A percentile compares a stretch with the other conserved stretches of the same genome.
phyloP scores from a whole-genome alignment of 23 tunicate species.

The Halocynthia aurantium region DNA sequence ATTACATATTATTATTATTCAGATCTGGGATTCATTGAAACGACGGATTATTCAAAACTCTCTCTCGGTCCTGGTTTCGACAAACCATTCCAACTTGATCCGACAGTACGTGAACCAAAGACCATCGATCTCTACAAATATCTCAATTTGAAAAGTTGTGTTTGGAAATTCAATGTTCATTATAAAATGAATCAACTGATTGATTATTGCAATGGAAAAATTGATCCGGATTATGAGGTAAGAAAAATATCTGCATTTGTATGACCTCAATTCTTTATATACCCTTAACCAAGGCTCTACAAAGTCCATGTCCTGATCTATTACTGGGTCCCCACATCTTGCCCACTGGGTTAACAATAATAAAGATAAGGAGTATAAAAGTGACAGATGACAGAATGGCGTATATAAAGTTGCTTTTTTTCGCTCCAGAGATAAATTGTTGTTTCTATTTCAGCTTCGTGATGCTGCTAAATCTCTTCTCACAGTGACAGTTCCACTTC shows the following conservation, averaged over 20 bases:
- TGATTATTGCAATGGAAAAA: constrained; percentile 82
- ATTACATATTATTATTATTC: background rate
- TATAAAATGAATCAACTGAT: constrained; percentile 90
- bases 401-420: background rate
- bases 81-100: constrained; percentile 98
- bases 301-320: background rate
- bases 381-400: background rate
- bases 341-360: background rate
- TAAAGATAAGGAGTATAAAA: background rate
- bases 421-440: background rate
- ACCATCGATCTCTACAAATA: constrained; percentile 92
- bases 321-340: background rate
- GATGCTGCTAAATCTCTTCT: constrained; percentile 85
- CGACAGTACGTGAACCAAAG: constrained; percentile 71
- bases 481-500: constrained; percentile 93
- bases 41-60: constrained; percentile 85
- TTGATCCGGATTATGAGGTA: constrained; percentile 74
- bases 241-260: background rate
- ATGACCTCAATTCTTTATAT: too few species aligned
- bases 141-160: constrained; percentile 91
- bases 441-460: constrained; percentile 31
- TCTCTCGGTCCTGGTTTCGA: constrained; percentile 89
- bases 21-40: constrained; percentile 77
- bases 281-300: background rate
- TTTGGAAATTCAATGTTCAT: constrained; percentile 95